Evolutionary conservation across 1,140 invertebrate species (phyloP).

Genomic region (Wasmannia auropunctata): DNA sequence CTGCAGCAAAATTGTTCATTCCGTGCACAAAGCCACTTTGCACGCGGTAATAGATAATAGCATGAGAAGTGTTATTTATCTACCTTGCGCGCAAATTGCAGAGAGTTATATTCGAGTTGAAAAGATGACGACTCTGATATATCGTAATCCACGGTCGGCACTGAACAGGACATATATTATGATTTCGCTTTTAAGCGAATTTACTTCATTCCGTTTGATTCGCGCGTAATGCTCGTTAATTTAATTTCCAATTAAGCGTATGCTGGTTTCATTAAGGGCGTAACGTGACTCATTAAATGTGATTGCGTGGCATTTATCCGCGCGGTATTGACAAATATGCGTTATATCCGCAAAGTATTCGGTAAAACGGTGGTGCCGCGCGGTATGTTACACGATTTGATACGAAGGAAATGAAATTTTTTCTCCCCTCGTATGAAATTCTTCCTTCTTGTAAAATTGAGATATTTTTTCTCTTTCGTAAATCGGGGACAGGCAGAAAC

Average conservation of each 20-base stretch:
- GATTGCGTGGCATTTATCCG: slow-evolving; percentile 65
- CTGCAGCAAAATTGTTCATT: too few species aligned
- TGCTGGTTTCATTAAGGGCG: slow-evolving; percentile 66
- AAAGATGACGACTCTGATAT: slow-evolving; percentile 39
- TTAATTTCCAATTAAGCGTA: slow-evolving; percentile 72
- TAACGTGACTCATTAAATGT: slow-evolving; percentile 67
- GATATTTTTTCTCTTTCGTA: neutral
- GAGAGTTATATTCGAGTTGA: slow-evolving; percentile 6
- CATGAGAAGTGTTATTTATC: neutral
- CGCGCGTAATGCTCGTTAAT: slow-evolving; percentile 69
- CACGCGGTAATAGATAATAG: neutral
- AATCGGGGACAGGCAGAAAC: neutral
- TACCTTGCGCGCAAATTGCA: neutral
- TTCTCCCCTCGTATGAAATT: neutral
- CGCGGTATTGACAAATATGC: slow-evolving; percentile 55
- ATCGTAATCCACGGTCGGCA: slow-evolving; percentile 32
- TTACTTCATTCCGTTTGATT: slow-evolving; percentile 69
- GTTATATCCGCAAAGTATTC: slow-evolving; percentile 1
- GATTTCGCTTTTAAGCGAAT: slow-evolving; percentile 68
- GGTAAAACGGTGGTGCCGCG: neutral
- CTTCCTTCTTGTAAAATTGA: neutral
- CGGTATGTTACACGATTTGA: neutral
- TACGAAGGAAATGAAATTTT: neutral
- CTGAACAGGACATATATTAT: slow-evolving; percentile 60
- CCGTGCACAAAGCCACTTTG: neutral